Evolutionary conservation across 92 coral and sea anemone genomes (phyloP), one percentile per base, ranked within the genome.

Genomic region (Chrysogorgia sp.): DNA sequence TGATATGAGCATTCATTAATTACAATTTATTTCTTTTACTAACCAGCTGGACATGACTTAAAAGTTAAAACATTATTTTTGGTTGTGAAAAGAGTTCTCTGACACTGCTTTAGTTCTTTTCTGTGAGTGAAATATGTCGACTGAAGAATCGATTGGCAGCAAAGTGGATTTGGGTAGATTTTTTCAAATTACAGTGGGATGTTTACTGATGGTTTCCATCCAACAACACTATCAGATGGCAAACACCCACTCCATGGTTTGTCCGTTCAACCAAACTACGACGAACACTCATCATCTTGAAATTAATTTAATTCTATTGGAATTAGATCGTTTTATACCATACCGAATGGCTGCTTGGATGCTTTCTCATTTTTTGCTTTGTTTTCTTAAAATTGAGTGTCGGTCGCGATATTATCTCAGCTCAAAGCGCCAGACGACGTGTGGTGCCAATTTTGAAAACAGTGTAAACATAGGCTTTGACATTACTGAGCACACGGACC

Each of bases 151-250:
- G 30, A 34, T 24, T 59, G 79, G 79, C 79, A 65, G 79, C 79
- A 72, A 72, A 72, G 48, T 72, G 65, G 35, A 40, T 24, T 45
- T 34, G 26, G 30, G 55, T 26, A 19, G 55, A 30, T 58, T 68
- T 52, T 21, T 65, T 72, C 79, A 55, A 13, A 52, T 72, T 72
- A 72, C 79, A 17, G 64, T 24, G 1, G 23, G 71, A 15, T 63
- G 69, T 76, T 60, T 76, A 48, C 82, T 34, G 71, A 72, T 72
- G 79, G 65, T 72, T 72, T 72, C 33, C 65, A 55, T 72, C 79
- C 43, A 72, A 72, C 79, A 72, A 72, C 79, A 72, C 79, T 72
- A 72, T 72, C 79, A 64, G 24, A 55, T 53, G 79, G 55, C 79
- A 72, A 72, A 72, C 79, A 72, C 79, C 79, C 59, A 50, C 79